phyloP scores from a whole-genome alignment of 2,888 invertebrate genomes.

The Drosophila atripex region DNA sequence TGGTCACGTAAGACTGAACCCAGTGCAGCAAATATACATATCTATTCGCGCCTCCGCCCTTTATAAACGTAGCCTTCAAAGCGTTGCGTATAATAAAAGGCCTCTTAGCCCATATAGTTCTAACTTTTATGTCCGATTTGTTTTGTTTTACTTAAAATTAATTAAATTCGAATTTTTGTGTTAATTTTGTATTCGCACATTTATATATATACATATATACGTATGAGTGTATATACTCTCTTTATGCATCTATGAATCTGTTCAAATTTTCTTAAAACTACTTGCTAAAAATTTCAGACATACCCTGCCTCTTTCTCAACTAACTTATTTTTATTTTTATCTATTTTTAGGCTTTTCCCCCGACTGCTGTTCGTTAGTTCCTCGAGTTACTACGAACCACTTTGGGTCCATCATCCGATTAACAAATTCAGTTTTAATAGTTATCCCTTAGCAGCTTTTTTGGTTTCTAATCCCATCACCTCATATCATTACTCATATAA shows the following conservation, averaged over 20 bases:
- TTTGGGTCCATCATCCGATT: slow-evolving; percentile 51
- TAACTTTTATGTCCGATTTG: slow-evolving; percentile 49
- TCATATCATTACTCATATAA: slow-evolving; percentile 70
- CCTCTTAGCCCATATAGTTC: slow-evolving; percentile 59
- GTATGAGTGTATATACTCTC: slow-evolving; percentile 21
- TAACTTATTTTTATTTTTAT: slow-evolving; percentile 40
- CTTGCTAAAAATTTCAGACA: slow-evolving; percentile 75
- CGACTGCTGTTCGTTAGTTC: slow-evolving; percentile 40
- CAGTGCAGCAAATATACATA: slow-evolving; percentile 44
- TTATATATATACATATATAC: slow-evolving; percentile 50
- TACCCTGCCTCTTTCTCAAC: slow-evolving; percentile 45
- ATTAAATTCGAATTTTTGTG: slow-evolving; percentile 83
- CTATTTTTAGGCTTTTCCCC: slow-evolving; percentile 38
- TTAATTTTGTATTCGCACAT: slow-evolving; percentile 75
- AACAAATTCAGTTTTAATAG: slow-evolving; percentile 69
- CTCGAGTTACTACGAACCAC: slow-evolving; percentile 50
- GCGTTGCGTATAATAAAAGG: slow-evolving; percentile 71
- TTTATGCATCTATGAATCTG: slow-evolving; percentile 47
- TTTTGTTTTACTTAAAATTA: slow-evolving; percentile 77
- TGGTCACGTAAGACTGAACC: slow-evolving; percentile 66
- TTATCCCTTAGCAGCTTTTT: slow-evolving; percentile 55
- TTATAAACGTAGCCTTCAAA: slow-evolving; percentile 61
- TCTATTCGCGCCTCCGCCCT: slow-evolving; percentile 8
- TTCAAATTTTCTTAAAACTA: slow-evolving; percentile 67
- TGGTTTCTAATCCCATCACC: slow-evolving; percentile 79